Conservation (phyloP, 2,888 invertebrate genomes). For the Acanthococcus lagerstroemiae region DNA sequence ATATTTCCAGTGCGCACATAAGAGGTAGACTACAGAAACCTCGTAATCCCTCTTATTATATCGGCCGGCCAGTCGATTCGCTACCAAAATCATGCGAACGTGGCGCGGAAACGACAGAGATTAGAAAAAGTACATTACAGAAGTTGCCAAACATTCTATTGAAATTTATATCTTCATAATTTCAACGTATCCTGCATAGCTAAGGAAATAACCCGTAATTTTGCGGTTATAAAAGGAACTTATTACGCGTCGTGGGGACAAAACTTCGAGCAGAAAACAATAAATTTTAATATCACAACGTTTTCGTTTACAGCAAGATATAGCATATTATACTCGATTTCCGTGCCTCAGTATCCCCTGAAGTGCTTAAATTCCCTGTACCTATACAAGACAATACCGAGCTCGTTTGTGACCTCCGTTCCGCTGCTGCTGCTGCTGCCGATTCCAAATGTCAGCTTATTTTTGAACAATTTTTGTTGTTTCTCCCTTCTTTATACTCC, state of each 20-base stretch:
- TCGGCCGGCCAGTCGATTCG: too few relatives aligned
- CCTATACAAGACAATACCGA: too few relatives aligned
- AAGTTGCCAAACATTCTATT: neutral
- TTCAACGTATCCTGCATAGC: neutral
- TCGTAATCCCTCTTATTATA: too few relatives aligned
- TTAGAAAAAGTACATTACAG: neutral
- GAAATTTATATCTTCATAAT: neutral
- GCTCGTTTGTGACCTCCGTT: too few relatives aligned
- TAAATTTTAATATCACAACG: neutral
- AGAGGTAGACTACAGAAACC: too few relatives aligned
- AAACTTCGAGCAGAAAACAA: neutral
- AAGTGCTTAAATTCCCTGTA: neutral
- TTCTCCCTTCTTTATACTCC: too few relatives aligned
- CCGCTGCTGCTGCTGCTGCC: too few relatives aligned
- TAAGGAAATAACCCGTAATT: neutral
- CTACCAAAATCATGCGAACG: too few relatives aligned
- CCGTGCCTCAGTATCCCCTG: neutral
- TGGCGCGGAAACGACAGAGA: too few relatives aligned
- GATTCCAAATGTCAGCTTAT: too few relatives aligned
- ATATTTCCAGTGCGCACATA: too few relatives aligned
- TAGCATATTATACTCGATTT: neutral
- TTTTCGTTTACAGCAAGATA: neutral
- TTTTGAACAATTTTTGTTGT: too few relatives aligned
- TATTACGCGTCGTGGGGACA: neutral
- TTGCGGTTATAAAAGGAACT: neutral